phyloP scores from a whole-genome alignment of 2,888 invertebrate genomes.

The Drosophila paracracens region DNA sequence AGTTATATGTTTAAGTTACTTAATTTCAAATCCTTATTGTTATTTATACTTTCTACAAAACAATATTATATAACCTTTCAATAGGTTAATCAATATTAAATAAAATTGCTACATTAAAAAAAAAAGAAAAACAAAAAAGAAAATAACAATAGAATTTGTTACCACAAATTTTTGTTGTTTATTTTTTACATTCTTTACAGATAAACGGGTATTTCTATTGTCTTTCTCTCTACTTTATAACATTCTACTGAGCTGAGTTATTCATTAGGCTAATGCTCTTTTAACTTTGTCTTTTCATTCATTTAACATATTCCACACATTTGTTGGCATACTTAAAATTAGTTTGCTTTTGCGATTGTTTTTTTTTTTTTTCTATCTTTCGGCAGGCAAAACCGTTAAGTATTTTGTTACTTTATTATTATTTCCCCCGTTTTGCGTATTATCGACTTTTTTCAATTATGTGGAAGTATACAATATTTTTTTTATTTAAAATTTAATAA shows the following conservation, averaged over 20 bases:
- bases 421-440: background rate
- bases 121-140: too few relatives aligned
- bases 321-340: background rate
- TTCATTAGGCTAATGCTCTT: conserved; percentile 16
- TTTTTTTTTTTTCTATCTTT: too few relatives aligned
- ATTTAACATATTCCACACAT: background rate
- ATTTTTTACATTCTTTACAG: background rate
- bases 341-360: conserved; percentile 10
- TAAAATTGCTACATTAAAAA: too few relatives aligned
- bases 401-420: background rate
- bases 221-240: background rate
- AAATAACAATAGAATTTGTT: too few relatives aligned
- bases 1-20: too few relatives aligned
- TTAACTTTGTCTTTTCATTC: background rate
- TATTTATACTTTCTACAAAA: too few relatives aligned
- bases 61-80: too few relatives aligned
- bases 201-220: background rate
- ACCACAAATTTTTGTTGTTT: background rate
- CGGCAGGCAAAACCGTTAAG: background rate
- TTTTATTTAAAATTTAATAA: background rate
- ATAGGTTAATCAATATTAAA: too few relatives aligned
- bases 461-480: background rate
- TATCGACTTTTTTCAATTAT: background rate
- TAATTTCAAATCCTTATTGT: too few relatives aligned
- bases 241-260: background rate